Percentiles rank a stretch among this genome's conserved stretches.
phyloP scores from a whole-genome alignment of 2,888 invertebrate species.

The Tiliacea aurago region DNA sequence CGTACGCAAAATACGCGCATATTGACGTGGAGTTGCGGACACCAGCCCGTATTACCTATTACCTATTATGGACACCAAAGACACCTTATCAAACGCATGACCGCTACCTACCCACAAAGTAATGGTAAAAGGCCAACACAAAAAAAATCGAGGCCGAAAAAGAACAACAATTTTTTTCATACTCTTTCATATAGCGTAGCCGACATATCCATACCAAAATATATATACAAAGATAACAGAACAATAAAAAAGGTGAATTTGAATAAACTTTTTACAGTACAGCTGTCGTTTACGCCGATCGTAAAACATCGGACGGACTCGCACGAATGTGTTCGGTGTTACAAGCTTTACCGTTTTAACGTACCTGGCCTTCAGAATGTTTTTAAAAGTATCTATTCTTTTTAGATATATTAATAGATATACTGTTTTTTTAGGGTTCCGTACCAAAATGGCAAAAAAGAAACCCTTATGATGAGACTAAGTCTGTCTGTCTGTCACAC shows the following conservation, averaged over 20 bases:
- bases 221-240: conserved; percentile 41
- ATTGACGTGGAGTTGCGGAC: too few species aligned
- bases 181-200: conserved; percentile 23
- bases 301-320: conserved; percentile 60
- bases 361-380: conserved; percentile 43
- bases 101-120: conserved; percentile 5
- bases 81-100: conserved; percentile 6
- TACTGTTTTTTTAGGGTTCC: too few species aligned
- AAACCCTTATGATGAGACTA: too few species aligned
- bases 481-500: too few species aligned
- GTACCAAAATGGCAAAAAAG: too few species aligned
- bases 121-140: conserved; percentile 20
- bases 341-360: conserved; percentile 37
- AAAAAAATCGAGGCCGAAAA: conserved; percentile 9
- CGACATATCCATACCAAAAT: conserved; percentile 22
- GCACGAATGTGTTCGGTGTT: conserved; percentile 50
- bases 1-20: too few species aligned
- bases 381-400: too few species aligned
- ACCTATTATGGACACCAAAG: neutral
- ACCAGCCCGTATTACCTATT: too few species aligned
- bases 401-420: too few species aligned
- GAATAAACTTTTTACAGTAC: conserved; percentile 69
- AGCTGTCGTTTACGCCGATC: conserved; percentile 66
- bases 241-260: conserved; percentile 65
- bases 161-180: conserved; percentile 17